phyloP scores from a whole-genome alignment of 2,888 invertebrate genomes.

The Matsumyia berberina region DNA sequence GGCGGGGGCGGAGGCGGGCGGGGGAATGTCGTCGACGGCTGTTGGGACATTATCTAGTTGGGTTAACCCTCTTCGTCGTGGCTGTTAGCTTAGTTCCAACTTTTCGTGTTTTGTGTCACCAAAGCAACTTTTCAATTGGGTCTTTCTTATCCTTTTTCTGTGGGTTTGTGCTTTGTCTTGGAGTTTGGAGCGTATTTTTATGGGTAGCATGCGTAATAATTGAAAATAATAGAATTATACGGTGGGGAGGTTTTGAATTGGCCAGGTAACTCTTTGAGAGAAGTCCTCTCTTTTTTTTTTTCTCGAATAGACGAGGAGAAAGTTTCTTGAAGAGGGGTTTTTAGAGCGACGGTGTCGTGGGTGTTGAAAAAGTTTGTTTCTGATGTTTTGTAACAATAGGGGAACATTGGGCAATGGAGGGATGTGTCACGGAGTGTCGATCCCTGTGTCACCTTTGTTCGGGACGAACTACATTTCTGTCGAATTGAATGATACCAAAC shows the following conservation, averaged over 20 bases:
- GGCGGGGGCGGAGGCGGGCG: slow-evolving; percentile 39
- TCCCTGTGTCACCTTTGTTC: too few relatives aligned
- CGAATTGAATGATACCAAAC: too few relatives aligned
- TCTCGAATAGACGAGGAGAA: neutral
- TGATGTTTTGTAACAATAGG: neutral
- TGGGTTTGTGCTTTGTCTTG: slow-evolving; percentile 7
- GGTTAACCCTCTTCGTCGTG: slow-evolving; percentile 64
- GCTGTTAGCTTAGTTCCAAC: slow-evolving; percentile 55
- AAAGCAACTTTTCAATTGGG: slow-evolving; percentile 76
- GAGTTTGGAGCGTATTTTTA: slow-evolving; percentile 36
- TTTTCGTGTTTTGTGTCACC: slow-evolving; percentile 72
- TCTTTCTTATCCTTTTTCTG: slow-evolving; percentile 45
- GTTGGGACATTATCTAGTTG: slow-evolving; percentile 75
- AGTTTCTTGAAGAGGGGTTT: slow-evolving; percentile 8
- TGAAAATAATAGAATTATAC: slow-evolving; percentile 70
- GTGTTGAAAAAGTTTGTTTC: slow-evolving; percentile 20
- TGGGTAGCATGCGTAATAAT: slow-evolving; percentile 73
- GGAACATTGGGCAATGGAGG: too few relatives aligned
- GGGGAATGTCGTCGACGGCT: slow-evolving; percentile 2
- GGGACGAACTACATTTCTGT: too few relatives aligned
- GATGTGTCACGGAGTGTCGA: too few relatives aligned
- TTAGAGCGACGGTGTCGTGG: neutral
- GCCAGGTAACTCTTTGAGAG: slow-evolving; percentile 24
- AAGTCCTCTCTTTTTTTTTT: slow-evolving; percentile 6
- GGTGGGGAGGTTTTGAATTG: slow-evolving; percentile 59